Evolutionary conservation across 30 jellyfish, hydroid and myxozoan species (phyloP).

Genomic region (Mastigias papua): DNA sequence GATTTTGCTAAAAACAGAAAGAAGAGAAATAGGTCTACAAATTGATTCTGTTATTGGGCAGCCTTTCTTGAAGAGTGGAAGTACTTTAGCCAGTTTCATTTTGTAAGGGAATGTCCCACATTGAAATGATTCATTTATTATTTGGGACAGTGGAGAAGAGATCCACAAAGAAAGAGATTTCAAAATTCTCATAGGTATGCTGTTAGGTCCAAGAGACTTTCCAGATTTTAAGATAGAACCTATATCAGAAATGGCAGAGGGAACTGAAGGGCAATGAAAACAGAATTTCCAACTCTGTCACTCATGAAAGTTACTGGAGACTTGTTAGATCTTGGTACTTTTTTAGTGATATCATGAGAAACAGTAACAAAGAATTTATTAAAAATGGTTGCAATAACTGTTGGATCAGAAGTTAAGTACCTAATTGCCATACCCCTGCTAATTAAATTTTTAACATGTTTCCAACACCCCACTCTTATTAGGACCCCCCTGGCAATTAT

Average conservation of each 20-base stretch:
- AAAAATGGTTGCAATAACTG: slow-evolving; percentile 19
- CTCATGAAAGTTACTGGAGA: slow-evolving; percentile 15
- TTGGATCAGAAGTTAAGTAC: slow-evolving; percentile 25
- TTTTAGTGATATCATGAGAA: slow-evolving; percentile 19
- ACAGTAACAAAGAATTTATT: slow-evolving; percentile 12
- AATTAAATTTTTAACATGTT: too few species aligned
- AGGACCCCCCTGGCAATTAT: too few species aligned
- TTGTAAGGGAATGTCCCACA: slow-evolving; percentile 46
- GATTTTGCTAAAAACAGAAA: slow-evolving; percentile 22
- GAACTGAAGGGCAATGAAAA: slow-evolving; percentile 45
- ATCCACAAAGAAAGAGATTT: slow-evolving; percentile 9
- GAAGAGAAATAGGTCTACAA: slow-evolving; percentile 46
- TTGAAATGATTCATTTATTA: slow-evolving; percentile 42
- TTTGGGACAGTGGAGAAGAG: slow-evolving; percentile 42
- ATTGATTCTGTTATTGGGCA: slow-evolving; percentile 18
- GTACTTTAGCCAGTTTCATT: slow-evolving; percentile 29
- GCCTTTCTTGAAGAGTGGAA: slow-evolving; percentile 50
- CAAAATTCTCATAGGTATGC: slow-evolving; percentile 43
- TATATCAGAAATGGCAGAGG: slow-evolving; percentile 9
- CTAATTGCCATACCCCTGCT: too few species aligned
- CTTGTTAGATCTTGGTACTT: slow-evolving; percentile 24
- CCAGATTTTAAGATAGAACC: slow-evolving; percentile 10
- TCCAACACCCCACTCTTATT: too few species aligned
- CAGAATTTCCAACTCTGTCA: slow-evolving; percentile 15
- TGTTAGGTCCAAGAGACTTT: slow-evolving; percentile 51